Evolutionary conservation across 2,113 vertebrate genomes (phyloP).

Genomic region (Solea senegalensis): DNA sequence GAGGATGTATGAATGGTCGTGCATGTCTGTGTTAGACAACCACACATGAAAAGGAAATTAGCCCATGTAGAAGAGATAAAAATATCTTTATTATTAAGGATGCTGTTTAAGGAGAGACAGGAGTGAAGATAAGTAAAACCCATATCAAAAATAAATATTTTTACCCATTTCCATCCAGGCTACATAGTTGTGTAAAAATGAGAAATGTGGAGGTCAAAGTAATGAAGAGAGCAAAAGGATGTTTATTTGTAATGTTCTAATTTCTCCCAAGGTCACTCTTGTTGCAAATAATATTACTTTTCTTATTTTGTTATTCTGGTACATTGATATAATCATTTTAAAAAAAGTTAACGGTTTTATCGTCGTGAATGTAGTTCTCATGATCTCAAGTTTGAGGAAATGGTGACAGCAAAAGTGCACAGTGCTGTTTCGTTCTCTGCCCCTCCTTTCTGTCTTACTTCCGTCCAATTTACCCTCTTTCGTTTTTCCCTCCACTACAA

Average conservation of each 20-base stretch:
- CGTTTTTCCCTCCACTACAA: constrained; percentile 58
- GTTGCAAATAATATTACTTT: no score
- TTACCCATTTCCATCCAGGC: constrained; percentile 14
- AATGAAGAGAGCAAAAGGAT: background rate
- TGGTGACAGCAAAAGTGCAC: constrained; percentile 43
- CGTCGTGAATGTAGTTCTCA: background rate
- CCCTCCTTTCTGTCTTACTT: constrained; percentile 50
- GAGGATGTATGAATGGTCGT: constrained; percentile 23
- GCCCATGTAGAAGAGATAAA: constrained; percentile 19
- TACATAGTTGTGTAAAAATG: constrained; percentile 2
- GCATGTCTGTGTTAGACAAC: constrained; percentile 31
- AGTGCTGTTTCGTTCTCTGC: constrained; percentile 41
- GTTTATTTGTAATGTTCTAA: background rate
- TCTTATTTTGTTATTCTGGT: no score
- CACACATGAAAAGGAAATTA: constrained; percentile 49
- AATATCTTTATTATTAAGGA: constrained; percentile 56
- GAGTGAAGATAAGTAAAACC: constrained; percentile 14
- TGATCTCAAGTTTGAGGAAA: constrained; percentile 9
- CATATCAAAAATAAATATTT: constrained; percentile 28
- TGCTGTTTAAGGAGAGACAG: constrained; percentile 8
- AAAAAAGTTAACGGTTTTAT: background rate
- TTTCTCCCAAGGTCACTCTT: background rate
- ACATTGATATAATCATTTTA: no score
- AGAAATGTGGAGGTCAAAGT: background rate
- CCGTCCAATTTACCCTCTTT: constrained; percentile 69